Conservation (phyloP, 2,113 vertebrate genomes). For the Ochotona princeps region DNA sequence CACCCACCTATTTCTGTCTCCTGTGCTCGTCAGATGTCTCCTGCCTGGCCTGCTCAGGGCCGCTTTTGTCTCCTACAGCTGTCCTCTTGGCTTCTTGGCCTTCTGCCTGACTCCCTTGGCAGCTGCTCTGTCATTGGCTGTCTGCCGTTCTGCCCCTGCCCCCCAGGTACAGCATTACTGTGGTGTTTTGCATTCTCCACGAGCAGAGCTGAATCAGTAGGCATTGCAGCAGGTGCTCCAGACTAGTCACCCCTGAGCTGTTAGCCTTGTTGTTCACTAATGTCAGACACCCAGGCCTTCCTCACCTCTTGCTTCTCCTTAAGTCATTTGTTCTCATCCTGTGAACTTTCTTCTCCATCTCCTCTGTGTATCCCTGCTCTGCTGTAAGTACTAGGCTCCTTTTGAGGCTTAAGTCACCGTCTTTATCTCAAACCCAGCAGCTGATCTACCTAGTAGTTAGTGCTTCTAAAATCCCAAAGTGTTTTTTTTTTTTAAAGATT, state of each 20-base stretch:
- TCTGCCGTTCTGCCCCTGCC: slow-evolving; percentile 13
- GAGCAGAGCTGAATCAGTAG: background rate
- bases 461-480: slow-evolving; percentile 40
- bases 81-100: slow-evolving; percentile 54
- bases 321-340: background rate
- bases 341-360: background rate
- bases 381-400: slow-evolving; percentile 35
- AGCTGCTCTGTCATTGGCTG: slow-evolving; percentile 50
- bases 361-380: background rate
- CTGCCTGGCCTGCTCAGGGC: slow-evolving; percentile 36
- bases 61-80: slow-evolving; percentile 66
- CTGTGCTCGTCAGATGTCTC: slow-evolving; percentile 55
- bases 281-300: background rate
- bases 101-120: slow-evolving; percentile 60
- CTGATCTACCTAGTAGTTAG: background rate
- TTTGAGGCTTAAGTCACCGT: slow-evolving; percentile 7
- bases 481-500: too few relatives aligned
- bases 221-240: background rate
- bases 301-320: background rate
- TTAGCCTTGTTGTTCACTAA: background rate
- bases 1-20: slow-evolving; percentile 51
- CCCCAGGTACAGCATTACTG: background rate
- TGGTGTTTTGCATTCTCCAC: background rate
- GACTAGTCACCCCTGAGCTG: background rate
- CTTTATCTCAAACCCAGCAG: background rate